These are phyloP conservation scores for Oreochromis grahami DNA, from an alignment of 2,797 vertebrate genomes.

Conservation along the genomic window DNA sequence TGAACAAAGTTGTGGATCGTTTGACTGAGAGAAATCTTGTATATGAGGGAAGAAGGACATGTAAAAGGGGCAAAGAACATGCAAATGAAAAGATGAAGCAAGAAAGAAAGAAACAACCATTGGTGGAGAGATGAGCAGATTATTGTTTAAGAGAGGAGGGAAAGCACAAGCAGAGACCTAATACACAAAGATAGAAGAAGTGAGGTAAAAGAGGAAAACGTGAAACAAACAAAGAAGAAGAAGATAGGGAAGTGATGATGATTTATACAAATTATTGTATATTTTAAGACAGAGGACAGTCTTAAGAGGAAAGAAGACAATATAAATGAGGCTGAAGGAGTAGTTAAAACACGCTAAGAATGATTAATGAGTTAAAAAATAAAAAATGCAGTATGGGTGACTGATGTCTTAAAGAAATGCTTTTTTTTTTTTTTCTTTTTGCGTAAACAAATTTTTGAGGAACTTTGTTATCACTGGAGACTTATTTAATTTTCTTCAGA, in stretches of 20 bases:
- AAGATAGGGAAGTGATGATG: neutral
- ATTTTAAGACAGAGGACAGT: neutral
- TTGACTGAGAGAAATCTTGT: neutral
- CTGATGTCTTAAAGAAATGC: neutral
- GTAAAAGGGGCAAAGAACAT: neutral
- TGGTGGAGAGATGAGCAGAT: constrained; percentile 10
- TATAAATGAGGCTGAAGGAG: accelerated
- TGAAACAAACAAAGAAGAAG: neutral
- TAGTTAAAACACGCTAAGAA: neutral
- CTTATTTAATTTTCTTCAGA: neutral
- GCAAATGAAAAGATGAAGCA: neutral
- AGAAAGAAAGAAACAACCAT: neutral
- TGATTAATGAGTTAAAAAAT: neutral
- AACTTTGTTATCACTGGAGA: neutral
- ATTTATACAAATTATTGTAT: neutral
- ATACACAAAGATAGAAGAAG: neutral
- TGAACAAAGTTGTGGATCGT: constrained; percentile 35
- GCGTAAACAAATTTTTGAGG: neutral
- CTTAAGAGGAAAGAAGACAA: neutral
- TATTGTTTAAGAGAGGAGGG: neutral
- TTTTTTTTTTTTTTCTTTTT: neutral
- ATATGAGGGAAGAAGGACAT: neutral
- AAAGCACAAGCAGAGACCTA: neutral
- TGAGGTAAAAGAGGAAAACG: neutral
- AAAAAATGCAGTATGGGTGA: neutral